Evolutionary conservation across 2,113 vertebrate genomes (phyloP).

Genomic region (Blennius ocellaris): DNA sequence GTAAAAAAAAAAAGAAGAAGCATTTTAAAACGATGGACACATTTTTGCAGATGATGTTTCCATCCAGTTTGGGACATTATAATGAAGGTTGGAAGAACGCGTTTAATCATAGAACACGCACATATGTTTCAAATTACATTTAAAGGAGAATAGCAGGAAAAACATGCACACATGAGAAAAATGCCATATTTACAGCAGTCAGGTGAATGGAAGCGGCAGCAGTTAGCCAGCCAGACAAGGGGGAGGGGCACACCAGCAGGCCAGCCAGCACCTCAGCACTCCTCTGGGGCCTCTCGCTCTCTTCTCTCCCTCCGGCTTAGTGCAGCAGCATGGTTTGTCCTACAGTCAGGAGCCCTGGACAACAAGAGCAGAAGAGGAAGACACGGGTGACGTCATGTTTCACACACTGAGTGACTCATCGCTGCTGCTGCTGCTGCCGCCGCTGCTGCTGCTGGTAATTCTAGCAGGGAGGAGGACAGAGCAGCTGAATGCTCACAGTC

Average conservation of each 20-base stretch:
- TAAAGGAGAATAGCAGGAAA: background rate
- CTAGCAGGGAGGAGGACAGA: slow-evolving; percentile 55
- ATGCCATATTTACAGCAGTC: slow-evolving; percentile 11
- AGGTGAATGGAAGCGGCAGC: slow-evolving; percentile 55
- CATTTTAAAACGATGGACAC: too few species aligned
- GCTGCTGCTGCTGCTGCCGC: slow-evolving; percentile 65
- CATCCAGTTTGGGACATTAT: too few species aligned
- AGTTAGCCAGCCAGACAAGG: slow-evolving; percentile 43
- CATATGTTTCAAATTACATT: background rate
- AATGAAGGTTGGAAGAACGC: too few species aligned
- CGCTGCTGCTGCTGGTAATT: slow-evolving; percentile 33
- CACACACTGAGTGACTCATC: slow-evolving; percentile 79
- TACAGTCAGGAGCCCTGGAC: slow-evolving; percentile 73
- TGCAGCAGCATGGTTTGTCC: slow-evolving; percentile 76
- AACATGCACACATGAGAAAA: slow-evolving; percentile 24
- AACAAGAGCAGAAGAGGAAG: slow-evolving; percentile 71
- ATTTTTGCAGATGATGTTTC: too few species aligned
- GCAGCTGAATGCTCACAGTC: slow-evolving; percentile 48
- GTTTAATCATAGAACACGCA: background rate
- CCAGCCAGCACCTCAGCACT: slow-evolving; percentile 65
- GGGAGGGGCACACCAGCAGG: slow-evolving; percentile 56
- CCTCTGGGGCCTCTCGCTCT: slow-evolving; percentile 65
- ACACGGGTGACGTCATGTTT: slow-evolving; percentile 78
- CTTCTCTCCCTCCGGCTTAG: slow-evolving; percentile 67
- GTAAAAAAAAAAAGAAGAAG: too few species aligned